Evolutionary conservation across 2,888 invertebrate species (phyloP).

Genomic region (Temnothorax ravouxi): DNA sequence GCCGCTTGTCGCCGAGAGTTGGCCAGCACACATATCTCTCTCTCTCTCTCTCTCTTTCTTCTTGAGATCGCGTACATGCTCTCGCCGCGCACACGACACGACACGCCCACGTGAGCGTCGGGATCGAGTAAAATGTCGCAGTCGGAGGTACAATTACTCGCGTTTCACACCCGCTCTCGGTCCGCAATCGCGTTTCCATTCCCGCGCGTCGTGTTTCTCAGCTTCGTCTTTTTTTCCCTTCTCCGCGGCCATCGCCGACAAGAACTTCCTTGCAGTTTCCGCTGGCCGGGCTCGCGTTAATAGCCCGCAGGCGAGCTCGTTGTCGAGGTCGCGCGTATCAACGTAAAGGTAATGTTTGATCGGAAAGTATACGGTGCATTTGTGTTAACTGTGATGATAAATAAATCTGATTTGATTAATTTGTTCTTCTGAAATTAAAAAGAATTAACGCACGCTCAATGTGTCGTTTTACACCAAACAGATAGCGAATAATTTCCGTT

Average conservation of each 20-base stretch:
- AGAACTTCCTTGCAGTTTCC: slow-evolving; percentile 55
- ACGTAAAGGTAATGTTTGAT: not conserved
- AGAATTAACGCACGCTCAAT: too few species aligned
- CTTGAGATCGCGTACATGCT: slow-evolving; percentile 36
- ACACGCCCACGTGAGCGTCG: slow-evolving; percentile 26
- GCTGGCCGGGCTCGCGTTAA: slow-evolving; percentile 54
- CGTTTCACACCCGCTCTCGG: slow-evolving; percentile 60
- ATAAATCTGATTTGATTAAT: not conserved
- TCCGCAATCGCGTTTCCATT: slow-evolving; percentile 71
- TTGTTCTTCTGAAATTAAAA: too few species aligned
- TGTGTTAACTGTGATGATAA: not conserved
- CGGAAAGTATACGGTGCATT: not conserved
- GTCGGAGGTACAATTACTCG: slow-evolving; percentile 63
- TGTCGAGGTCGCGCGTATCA: slow-evolving; percentile 17
- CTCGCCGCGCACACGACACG: slow-evolving; percentile 28
- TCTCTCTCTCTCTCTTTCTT: not conserved
- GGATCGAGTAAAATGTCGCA: slow-evolving; percentile 61
- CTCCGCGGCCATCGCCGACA: slow-evolving; percentile 15
- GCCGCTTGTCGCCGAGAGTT: slow-evolving; percentile 29
- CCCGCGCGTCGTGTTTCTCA: slow-evolving; percentile 49
- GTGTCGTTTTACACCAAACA: not conserved
- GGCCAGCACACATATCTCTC: not conserved
- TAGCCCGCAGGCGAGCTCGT: slow-evolving; percentile 58
- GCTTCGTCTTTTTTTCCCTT: slow-evolving; percentile 45
- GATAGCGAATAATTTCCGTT: not conserved